Base-by-base conservation (phyloP, 2,888 invertebrate genomes). In the Abrostola tripartita region DNA sequence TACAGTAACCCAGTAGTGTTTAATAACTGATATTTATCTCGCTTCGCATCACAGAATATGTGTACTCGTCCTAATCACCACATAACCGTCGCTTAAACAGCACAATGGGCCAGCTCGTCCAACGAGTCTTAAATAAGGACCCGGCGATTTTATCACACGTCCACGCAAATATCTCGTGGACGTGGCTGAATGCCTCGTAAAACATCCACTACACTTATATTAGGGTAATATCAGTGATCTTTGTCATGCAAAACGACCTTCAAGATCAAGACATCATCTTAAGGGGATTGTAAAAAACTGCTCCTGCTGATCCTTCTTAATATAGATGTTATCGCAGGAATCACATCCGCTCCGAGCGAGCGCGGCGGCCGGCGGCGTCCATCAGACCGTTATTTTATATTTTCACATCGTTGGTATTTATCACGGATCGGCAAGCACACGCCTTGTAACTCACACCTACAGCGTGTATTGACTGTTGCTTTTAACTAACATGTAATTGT, bases 211-310 rank as follows among this genome's bases (percentile, higher is more conserved):
- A 88, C 85, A 86, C 85, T 88, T 88, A 88, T 88, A 88, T 89
- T 86, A 87, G 87, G 87, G 88, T 84, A 86, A 87, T 92, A 90
- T 90, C 88, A 80, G 84, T 80, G 85, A 92, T 90, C 90, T 88
- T 84, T 87, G 86, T 86, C 88, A 88, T 89, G 83, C 84, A 83
- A 86, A 90, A 87, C 87, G 86, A 86, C 80, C 82, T 84, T 82
- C 76, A 70, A 82, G 77, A 81, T 80, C 77, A 75, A 86, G 83
- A 82, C 82, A 79, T 83, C 83, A 81, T 85, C 80, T 70, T 36
- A 65, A 74, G 70, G 71, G 75, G 71, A 81, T 81, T 80, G 72
- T 76, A 76, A 81, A 81, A 79, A 81, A 82, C 74, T 77, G 73
- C 79, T 76, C 60, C 56, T 71, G 71, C 69, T 81, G 81, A 80